These are phyloP conservation scores for Gnatocerus cornutus DNA, from an alignment of 2,888 invertebrate species.

Conservation along the genomic window DNA sequence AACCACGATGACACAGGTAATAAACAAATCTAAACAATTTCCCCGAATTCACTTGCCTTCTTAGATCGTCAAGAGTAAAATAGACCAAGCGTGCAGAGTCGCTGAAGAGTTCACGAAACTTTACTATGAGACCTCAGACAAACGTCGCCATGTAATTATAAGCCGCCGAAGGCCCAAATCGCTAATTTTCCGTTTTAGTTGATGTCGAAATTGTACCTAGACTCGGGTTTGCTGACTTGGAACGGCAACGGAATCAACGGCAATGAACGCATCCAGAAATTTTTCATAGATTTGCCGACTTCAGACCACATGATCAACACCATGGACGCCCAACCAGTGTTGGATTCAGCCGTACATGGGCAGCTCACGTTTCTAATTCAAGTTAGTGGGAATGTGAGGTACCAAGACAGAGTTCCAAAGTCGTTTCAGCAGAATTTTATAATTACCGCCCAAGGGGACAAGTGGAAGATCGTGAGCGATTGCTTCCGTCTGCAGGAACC, in stretches of 20 bases:
- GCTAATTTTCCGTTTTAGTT: constrained; percentile 74
- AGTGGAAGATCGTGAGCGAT: constrained; percentile 96
- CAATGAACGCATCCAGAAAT: constrained; percentile 88
- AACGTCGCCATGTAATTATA: constrained; percentile 84
- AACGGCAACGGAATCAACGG: constrained; percentile 92
- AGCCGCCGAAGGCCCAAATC: no score
- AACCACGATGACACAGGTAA: no score
- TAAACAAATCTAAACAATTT: no score
- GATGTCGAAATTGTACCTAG: constrained; percentile 87
- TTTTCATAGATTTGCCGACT: constrained; percentile 86
- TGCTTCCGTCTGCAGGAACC: constrained; percentile 86
- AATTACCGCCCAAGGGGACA: constrained; percentile 89
- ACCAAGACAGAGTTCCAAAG: constrained; percentile 76
- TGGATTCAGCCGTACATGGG: constrained; percentile 83
- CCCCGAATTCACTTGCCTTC: no score
- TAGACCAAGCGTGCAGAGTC: constrained; percentile 87
- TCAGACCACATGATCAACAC: constrained; percentile 85
- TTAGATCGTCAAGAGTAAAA: constrained; percentile 77
- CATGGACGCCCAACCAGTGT: constrained; percentile 88
- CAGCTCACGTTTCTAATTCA: constrained; percentile 89
- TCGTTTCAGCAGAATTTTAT: constrained; percentile 90
- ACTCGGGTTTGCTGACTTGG: constrained; percentile 90
- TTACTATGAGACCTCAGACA: constrained; percentile 92
- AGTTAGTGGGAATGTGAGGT: constrained; percentile 87
- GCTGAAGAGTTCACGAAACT: constrained; percentile 92